Evolutionary conservation across 2,113 vertebrate species (phyloP).

Genomic region (Istiophorus platypterus): DNA sequence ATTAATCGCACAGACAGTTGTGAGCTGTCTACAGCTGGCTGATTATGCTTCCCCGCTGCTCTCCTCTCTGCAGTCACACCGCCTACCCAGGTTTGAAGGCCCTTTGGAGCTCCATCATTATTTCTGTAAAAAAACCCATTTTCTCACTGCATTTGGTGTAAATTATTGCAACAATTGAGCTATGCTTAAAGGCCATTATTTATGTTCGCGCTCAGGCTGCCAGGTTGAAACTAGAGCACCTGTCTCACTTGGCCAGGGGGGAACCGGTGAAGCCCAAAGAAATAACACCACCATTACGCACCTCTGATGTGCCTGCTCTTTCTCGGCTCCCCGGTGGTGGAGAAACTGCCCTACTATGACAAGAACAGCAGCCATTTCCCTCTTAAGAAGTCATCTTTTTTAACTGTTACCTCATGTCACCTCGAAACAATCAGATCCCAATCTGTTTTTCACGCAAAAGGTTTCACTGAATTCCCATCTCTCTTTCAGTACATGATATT

Average conservation of each 20-base stretch:
- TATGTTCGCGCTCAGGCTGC: slow-evolving; percentile 16
- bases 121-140: neutral
- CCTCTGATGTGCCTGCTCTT: slow-evolving; percentile 4
- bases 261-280: slow-evolving; percentile 4
- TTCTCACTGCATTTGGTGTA: slow-evolving; percentile 21
- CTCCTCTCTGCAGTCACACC: slow-evolving; percentile 9
- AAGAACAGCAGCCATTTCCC: slow-evolving; percentile 8
- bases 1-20: neutral
- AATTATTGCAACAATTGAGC: slow-evolving; percentile 35
- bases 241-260: slow-evolving; percentile 4
- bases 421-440: slow-evolving; percentile 17
- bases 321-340: slow-evolving; percentile 9
- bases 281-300: slow-evolving; percentile 23
- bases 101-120: slow-evolving; percentile 23
- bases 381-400: slow-evolving; percentile 15
- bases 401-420: slow-evolving; percentile 22
- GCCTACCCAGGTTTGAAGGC: slow-evolving; percentile 27
- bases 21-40: slow-evolving; percentile 13
- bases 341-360: slow-evolving; percentile 25
- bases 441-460: neutral
- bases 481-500: slow-evolving; percentile 6
- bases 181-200: slow-evolving; percentile 39
- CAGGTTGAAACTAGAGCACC: slow-evolving; percentile 25
- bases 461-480: slow-evolving; percentile 2
- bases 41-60: slow-evolving; percentile 12